Percentiles rank a stretch among this genome's conserved stretches.
These are phyloP conservation scores for Conus betulinus DNA, from an alignment of 1,140 invertebrate genomes.

Conservation along the genomic window DNA sequence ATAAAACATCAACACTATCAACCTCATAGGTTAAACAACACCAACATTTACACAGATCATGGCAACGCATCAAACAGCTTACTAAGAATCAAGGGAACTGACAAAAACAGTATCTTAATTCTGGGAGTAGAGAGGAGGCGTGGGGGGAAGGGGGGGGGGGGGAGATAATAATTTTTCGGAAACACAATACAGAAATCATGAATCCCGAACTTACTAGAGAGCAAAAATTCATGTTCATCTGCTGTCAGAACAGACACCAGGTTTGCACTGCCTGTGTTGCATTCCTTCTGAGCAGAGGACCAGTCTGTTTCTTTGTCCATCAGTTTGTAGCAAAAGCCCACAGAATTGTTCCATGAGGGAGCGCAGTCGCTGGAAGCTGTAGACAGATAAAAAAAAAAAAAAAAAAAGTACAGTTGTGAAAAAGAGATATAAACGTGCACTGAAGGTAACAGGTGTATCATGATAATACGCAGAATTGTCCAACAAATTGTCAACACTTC, in stretches of 20 bases:
- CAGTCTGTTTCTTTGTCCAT: slow-evolving; percentile 12
- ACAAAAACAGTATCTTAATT: neutral
- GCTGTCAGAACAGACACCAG: neutral
- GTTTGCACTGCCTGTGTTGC: slow-evolving; percentile 1
- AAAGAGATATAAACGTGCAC: too few relatives aligned
- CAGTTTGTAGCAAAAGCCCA: slow-evolving; percentile 13
- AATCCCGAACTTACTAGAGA: neutral
- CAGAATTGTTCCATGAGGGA: neutral
- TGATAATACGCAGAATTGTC: too few relatives aligned
- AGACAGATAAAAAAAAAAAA: neutral
- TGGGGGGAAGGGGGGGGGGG: too few relatives aligned
- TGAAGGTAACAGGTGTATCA: too few relatives aligned
- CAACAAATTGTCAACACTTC: too few relatives aligned
- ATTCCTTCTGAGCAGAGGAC: slow-evolving; percentile 14
- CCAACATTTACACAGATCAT: too few relatives aligned
- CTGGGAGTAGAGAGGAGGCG: neutral
- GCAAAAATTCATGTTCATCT: neutral
- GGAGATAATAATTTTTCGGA: neutral
- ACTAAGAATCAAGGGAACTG: neutral
- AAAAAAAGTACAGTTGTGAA: neutral
- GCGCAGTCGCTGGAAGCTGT: slow-evolving; percentile 6
- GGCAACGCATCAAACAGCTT: neutral
- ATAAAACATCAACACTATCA: too few relatives aligned
- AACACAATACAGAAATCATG: neutral
- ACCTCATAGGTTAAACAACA: too few relatives aligned